Conservation (phyloP, 2,113 vertebrate species). For the Sialia sialis region DNA sequence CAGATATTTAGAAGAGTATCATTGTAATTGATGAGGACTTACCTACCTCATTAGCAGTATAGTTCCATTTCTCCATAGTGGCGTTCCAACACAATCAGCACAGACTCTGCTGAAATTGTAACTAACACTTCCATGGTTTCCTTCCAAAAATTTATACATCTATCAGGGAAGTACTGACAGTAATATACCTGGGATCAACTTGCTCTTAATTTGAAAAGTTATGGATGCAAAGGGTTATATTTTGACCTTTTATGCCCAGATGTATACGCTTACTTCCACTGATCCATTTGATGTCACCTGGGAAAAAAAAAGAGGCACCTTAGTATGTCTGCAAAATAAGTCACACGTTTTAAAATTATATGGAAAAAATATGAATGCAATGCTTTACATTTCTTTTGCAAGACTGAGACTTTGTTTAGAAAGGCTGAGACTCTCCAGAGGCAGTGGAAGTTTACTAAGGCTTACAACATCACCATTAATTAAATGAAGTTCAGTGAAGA, state of each 20-base stretch:
- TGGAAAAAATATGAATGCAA: not conserved
- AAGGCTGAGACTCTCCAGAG: not conserved
- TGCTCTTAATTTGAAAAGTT: not conserved
- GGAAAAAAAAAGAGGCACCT: not conserved
- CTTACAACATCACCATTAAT: not conserved
- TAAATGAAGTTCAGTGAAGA: not conserved
- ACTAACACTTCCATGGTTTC: not conserved
- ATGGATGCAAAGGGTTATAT: not conserved
- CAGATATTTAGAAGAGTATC: not conserved
- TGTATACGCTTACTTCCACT: not conserved
- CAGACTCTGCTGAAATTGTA: not conserved
- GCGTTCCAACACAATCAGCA: not conserved
- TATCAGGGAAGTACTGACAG: not conserved
- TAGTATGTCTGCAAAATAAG: not conserved
- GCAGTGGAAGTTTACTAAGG: not conserved
- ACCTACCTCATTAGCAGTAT: not conserved
- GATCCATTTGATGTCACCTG: not conserved
- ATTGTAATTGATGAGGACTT: constrained; percentile 4
- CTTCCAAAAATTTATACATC: not conserved
- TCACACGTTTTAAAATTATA: not conserved
- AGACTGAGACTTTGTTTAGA: not conserved
- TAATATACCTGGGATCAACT: not conserved
- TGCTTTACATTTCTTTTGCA: not conserved
- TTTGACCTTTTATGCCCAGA: not conserved
- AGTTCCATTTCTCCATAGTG: not conserved